These are phyloP conservation scores for Rotaria magnacalcarata DNA, from an alignment of 2,888 invertebrate species.

Conservation along the genomic window DNA sequence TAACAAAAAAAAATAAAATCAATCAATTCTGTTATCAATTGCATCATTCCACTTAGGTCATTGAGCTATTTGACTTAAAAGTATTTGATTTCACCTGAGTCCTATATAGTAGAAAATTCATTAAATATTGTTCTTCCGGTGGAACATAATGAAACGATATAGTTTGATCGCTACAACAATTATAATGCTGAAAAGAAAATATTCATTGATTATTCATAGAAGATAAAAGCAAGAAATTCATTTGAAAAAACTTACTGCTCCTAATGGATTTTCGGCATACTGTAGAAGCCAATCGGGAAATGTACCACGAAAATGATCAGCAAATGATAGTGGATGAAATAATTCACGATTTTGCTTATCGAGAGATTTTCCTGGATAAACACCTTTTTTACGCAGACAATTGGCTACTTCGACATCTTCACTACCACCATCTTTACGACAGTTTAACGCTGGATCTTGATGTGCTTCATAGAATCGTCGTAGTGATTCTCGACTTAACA, in stretches of 20 bases:
- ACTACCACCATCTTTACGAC: constrained; percentile 39
- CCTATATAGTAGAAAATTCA: constrained; percentile 1
- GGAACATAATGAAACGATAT: constrained; percentile 45
- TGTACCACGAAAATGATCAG: constrained; percentile 37
- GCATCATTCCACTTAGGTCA: too few relatives aligned
- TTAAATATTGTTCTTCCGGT: background rate
- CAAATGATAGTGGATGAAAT: constrained; percentile 42
- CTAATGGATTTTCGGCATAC: constrained; percentile 33
- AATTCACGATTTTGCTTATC: constrained; percentile 39
- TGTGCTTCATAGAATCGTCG: constrained; percentile 19
- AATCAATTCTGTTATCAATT: too few relatives aligned
- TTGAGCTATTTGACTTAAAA: too few relatives aligned
- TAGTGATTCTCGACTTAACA: constrained; percentile 40
- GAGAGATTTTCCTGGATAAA: constrained; percentile 36
- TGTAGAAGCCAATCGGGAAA: constrained; percentile 37
- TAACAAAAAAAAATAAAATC: too few relatives aligned
- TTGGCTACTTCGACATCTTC: constrained; percentile 44
- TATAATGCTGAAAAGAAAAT: constrained; percentile 18
- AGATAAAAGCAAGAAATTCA: background rate
- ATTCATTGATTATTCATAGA: background rate
- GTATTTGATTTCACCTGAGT: background rate
- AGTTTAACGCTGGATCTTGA: constrained; percentile 3
- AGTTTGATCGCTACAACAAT: constrained; percentile 44
- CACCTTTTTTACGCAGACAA: constrained; percentile 37
- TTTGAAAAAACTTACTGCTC: background rate